Evolutionary conservation across 1,140 invertebrate genomes (phyloP), one percentile per base, ranked within the genome.

Genomic region (Drosophila azteca): DNA sequence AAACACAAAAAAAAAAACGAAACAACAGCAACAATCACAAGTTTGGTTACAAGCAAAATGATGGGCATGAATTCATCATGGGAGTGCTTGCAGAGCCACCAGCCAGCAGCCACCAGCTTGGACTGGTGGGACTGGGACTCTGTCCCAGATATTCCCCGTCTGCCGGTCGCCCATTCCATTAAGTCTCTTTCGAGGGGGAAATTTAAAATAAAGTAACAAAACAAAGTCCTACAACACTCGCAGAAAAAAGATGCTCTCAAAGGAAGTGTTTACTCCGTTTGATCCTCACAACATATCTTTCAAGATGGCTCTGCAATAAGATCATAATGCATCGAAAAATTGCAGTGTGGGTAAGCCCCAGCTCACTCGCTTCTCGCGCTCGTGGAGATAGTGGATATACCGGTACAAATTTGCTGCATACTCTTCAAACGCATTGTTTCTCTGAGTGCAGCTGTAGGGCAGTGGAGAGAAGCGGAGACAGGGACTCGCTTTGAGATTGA

Each of bases 21-120:
- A 48, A 75, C 72, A 77, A 58, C 59, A 75, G 65, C 82, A 87
- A 79, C 78, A 82, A 75, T 87, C 78, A 71, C 78, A 82, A 85
- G 82, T 87, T 85, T 82, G 71, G 75, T 75, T 72, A 85, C 78
- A 81, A 78, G 81, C 68, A 79, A 85, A 85, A 76, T 85, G 83
- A 85, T 85, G 82, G 77, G 78, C 82, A 85, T 75, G 82, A 85
- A 85, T 85, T 87, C 82, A 85, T 85, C 82, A 83, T 84, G 76
- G 61, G 55, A 70, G 69, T 59, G 82, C 62, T 52, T 52, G 35
- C 7, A 20, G 39, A 45, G 15, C n/a, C 49, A 44, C 39, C 29
- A 31, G 31, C 22, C 1, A 20, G 0, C 17, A 45, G 15, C n/a
- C 49, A 44, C 26, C 29, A 31, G 31, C 22, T 0, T 26, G 49